Base-by-base conservation (phyloP, 2,888 invertebrate species). In the Tenthredo scrophulariae region DNA sequence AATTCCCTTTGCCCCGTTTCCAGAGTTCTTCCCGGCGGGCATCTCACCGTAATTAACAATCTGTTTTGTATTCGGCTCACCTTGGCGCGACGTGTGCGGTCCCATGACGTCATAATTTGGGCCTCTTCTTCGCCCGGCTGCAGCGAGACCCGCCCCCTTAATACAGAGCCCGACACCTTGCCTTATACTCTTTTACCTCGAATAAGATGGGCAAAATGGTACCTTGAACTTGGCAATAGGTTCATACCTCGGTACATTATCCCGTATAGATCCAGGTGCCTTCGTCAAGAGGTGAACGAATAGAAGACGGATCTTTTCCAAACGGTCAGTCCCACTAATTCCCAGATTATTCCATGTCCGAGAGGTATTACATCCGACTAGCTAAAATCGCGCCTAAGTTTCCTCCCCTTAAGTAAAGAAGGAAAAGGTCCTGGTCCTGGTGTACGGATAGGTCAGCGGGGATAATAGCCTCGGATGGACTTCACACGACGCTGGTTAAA, bases 51-150 rank as follows among this genome's bases (percentile, higher is more conserved):
- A 92, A 92, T 92, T 92, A 93, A 92, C 92, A 92, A 93, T 93
- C 91, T 92, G 92, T 92, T 93, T 92, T 91, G 92, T 92, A 92
- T 92, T 92, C 91, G 92, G 89, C 91, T 92, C 91, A 91, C 91
- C 91, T 91, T 92, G 91, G 91, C 90, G 90, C 93, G 88, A 91
- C 93, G 93, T 93, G 93, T 93, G 93, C 92, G 93, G 93, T 93
- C 93, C 86, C 89, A 90, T 93, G 93, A 93, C 93, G 93, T 93
- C 93, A 93, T 93, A 93, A 93, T 93, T 93, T 91, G 92, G 92
- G 92, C 89, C 91, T 92, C 91, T 91, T 91, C 88, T 80, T 62
- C 62, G 58, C 33, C 62, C 80, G 62, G 80, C 80, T 90, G 90
- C 90, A 91, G 90, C 90, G 91, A 85, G 89, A 91, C 90, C 92